These are phyloP conservation scores for Drymodes brunneopygia DNA, from an alignment of 2,113 vertebrate species.

Conservation along the genomic window DNA sequence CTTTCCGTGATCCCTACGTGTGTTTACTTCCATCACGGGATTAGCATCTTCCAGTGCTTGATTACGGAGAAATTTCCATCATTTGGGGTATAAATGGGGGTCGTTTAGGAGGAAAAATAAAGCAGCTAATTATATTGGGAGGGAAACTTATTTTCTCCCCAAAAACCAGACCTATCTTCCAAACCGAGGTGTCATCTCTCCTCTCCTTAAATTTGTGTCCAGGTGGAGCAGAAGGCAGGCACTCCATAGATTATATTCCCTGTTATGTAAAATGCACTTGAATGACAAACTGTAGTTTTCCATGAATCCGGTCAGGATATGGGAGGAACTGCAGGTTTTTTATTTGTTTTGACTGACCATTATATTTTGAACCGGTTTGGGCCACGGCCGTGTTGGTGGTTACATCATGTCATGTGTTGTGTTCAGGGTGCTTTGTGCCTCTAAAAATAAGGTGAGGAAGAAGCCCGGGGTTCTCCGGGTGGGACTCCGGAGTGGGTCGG, in stretches of 20 bases:
- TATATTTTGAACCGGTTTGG: constrained; percentile 49
- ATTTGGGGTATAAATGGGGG: neutral
- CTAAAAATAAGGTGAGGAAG: constrained; percentile 72
- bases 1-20: neutral
- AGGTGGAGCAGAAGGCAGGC: neutral
- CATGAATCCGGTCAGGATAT: constrained; percentile 32
- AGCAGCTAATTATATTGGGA: neutral
- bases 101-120: neutral
- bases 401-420: constrained; percentile 75
- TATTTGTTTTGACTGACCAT: constrained; percentile 46
- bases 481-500: neutral
- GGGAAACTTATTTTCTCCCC: neutral
- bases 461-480: constrained; percentile 12
- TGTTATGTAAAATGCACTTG: constrained; percentile 44
- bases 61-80: neutral
- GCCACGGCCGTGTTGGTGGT: constrained; percentile 50
- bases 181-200: neutral
- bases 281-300: constrained; percentile 56
- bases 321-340: constrained; percentile 45
- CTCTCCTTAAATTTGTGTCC: neutral
- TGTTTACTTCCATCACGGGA: constrained; percentile 16
- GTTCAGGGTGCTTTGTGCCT: constrained; percentile 64
- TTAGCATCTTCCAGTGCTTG: neutral
- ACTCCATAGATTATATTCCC: neutral
- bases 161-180: neutral